Base-by-base conservation (phyloP, 1,140 invertebrate species). In the Aphelenchoides fujianensis region DNA sequence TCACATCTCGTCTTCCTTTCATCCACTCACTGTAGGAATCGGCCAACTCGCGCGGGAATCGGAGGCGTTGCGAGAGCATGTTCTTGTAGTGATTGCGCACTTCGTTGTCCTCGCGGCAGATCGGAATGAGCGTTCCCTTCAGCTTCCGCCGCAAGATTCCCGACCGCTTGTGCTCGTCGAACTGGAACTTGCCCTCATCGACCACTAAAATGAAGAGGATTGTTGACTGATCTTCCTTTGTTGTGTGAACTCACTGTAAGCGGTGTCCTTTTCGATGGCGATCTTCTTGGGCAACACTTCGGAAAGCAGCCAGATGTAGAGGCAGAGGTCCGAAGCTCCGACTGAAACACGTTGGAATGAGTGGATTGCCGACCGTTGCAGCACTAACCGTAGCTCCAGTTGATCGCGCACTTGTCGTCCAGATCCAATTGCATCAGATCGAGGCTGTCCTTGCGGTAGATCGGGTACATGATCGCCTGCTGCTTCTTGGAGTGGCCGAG, bases 401-500 rank as follows among this genome's bases (percentile, higher is more conserved):
- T 82, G 37, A 80, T 66, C 31, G 79, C 79, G 48, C 79, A 80
- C 61, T 80, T 80, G 59, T 80, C 79, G 36, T 80, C 79, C 30
- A 80, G 34, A 68, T 82, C 80, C 16, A 78, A 37, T 62, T 80
- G 74, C 67, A 78, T 78, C 19, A 73, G 27, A 32, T 80, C 77
- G 5, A 78, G 48, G 30, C 62, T 59, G 23, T 80, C 78, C 62
- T 82, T 79, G n/a, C 74, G 66, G 54, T 80, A 80, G 28, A 82
- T 80, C 28, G 79, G 78, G 52, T 73, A 80, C 79, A 80, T 80
- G 28, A 80, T 80, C 12, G 79, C 79, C 63, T 81, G 31, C 68
- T 80, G 77, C 34, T 80, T 79, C 41, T 71, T 82, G 12, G 79
- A 80, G 70, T 80, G 79, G 3, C 79, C 79, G 32, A 80, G 61